Percentiles rank a stretch among this genome's conserved stretches.
Conservation (phyloP, 2,888 invertebrate genomes). For the Dermolepida albohirtum region DNA sequence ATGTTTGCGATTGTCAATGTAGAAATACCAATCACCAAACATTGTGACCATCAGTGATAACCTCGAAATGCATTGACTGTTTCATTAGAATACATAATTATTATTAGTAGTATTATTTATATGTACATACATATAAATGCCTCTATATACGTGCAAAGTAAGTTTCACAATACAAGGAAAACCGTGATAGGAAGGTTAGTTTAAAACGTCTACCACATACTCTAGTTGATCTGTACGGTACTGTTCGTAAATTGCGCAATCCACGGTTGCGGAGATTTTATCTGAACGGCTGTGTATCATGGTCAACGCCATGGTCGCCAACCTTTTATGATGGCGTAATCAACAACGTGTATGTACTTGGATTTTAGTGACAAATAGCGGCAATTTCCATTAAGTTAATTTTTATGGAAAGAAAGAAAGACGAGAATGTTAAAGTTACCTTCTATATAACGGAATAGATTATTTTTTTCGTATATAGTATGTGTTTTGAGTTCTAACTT, state of each 20-base stretch:
- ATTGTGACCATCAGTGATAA: too few relatives aligned
- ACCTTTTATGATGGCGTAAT: conserved; percentile 34
- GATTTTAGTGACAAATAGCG: conserved; percentile 22
- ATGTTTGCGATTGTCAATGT: too few relatives aligned
- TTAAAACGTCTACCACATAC: conserved; percentile 46
- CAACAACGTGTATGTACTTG: conserved; percentile 1
- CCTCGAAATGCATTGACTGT: background rate
- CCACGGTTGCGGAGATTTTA: conserved; percentile 19
- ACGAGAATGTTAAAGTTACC: too few relatives aligned
- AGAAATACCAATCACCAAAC: too few relatives aligned
- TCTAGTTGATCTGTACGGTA: conserved; percentile 21
- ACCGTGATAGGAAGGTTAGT: conserved; percentile 59
- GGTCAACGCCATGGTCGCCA: conserved; percentile 63
- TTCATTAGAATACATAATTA: background rate
- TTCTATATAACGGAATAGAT: too few relatives aligned
- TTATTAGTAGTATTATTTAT: background rate
- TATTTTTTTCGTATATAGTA: too few relatives aligned
- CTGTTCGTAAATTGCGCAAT: conserved; percentile 10
- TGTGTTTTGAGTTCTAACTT: too few relatives aligned
- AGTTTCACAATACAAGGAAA: conserved; percentile 60
- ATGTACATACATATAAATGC: background rate
- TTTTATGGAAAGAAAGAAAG: background rate
- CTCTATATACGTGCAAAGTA: conserved; percentile 28
- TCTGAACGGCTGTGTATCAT: conserved; percentile 55
- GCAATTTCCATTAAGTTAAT: conserved; percentile 12